phyloP scores from a whole-genome alignment of 2,113 vertebrate species.

The Cettia cetti region DNA sequence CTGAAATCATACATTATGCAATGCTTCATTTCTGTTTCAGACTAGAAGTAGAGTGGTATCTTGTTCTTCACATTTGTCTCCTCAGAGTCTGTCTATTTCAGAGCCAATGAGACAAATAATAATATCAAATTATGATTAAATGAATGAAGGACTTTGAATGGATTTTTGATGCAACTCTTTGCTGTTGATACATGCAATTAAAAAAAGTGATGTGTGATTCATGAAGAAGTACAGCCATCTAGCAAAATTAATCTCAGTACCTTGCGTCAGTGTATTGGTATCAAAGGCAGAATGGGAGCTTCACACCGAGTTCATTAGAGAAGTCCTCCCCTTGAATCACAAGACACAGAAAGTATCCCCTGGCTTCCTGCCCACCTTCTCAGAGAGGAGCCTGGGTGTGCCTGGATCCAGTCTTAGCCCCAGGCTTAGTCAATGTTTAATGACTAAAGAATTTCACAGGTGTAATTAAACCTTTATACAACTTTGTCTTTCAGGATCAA shows the following conservation, averaged over 20 bases:
- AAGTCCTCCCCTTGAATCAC: not conserved
- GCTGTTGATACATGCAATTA: not conserved
- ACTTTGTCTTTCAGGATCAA: not conserved
- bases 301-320: not conserved
- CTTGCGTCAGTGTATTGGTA: not conserved
- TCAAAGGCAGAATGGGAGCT: not conserved
- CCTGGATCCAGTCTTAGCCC: not conserved
- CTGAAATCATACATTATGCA: not conserved
- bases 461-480: not conserved
- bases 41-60: not conserved
- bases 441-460: not conserved
- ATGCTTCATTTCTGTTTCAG: not conserved
- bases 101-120: not conserved
- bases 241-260: not conserved
- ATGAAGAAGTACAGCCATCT: not conserved
- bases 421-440: not conserved
- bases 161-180: not conserved
- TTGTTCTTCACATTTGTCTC: not conserved
- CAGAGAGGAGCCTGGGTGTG: not conserved
- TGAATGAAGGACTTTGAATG: not conserved
- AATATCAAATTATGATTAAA: not conserved
- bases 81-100: not conserved
- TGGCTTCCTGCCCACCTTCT: not conserved
- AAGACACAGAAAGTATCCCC: not conserved
- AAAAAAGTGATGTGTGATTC: not conserved